Conservation (phyloP, 2,113 vertebrate species). For the Apodemus sylvaticus region DNA sequence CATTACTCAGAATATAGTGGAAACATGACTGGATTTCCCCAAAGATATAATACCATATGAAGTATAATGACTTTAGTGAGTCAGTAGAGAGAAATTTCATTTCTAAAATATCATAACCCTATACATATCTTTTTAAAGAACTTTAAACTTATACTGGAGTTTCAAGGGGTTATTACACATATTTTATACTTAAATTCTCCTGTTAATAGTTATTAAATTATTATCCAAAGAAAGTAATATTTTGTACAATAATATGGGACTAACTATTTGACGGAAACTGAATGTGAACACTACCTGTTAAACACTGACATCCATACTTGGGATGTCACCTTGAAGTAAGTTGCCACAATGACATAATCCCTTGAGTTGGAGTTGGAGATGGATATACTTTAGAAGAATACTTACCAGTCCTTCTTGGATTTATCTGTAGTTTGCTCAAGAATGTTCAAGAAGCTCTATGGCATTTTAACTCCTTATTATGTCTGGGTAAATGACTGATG, state of each 20-base stretch:
- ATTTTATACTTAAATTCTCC: not conserved
- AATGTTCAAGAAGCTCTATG: not conserved
- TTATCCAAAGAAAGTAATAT: not conserved
- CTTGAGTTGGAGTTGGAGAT: not conserved
- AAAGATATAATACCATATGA: not conserved
- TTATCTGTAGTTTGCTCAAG: not conserved
- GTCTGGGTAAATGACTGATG: not conserved
- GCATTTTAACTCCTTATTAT: not conserved
- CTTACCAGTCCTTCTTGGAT: not conserved
- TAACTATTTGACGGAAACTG: not conserved
- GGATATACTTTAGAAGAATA: not conserved
- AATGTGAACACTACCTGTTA: not conserved
- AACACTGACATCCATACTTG: not conserved
- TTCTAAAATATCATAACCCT: not conserved
- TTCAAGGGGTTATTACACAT: not conserved
- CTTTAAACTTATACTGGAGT: conserved; percentile 3
- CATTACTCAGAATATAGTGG: not conserved
- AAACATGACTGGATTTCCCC: not conserved
- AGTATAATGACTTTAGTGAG: conserved; percentile 37
- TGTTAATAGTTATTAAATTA: not conserved
- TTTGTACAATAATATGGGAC: not conserved
- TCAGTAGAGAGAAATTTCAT: not conserved
- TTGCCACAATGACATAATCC: not conserved
- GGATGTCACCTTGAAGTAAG: not conserved
- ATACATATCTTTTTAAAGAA: not conserved